Evolutionary conservation across 2,888 invertebrate genomes (phyloP), one percentile per base, ranked within the genome.

Genomic region (Plebejus argus): DNA sequence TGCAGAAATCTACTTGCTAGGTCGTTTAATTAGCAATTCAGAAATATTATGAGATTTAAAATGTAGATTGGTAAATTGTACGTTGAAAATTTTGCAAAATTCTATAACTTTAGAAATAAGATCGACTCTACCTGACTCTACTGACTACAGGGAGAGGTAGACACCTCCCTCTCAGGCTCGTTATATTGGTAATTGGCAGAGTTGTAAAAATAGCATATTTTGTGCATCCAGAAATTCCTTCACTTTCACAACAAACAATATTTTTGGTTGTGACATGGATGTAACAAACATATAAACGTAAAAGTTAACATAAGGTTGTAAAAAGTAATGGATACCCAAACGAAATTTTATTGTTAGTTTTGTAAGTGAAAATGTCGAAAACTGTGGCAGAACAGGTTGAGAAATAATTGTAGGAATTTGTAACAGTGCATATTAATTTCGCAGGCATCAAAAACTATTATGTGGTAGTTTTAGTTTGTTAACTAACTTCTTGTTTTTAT

Each of bases 291-390:
- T 28, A 33, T 66, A 66, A 66, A 33, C 66, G 33, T 66, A 28
- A 66, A 66, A 66, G 66, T 66, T 66, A 66, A 66, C 66, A 28
- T 66, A 66, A 66, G 28, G 66, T 66, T 66, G 66, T 66, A 28
- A 66, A 66, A 66, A 66, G 66, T 66, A 66, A 66, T 66, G 28
- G 28, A 66, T 6, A 66, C 33, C 66, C 66, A 33, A 66, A 66
- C 28, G 8, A 1, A 66, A 66, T 18, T 28, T 66, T 66, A 66
- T 66, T 66, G 28, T 66, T 66, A 28, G 66, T 66, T 66, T 66
- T 66, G 66, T 66, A 28, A 66, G 23, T 33, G 66, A 66, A 66
- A 20, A 61, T 23, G 4, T 61, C 23, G 8, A 10, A 61, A 18
- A 66, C 23, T 61, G 3, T 61, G 10, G 28, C 4, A 61, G 61